Conservation (phyloP, 1,140 invertebrate genomes). For the Papilio machaon region DNA sequence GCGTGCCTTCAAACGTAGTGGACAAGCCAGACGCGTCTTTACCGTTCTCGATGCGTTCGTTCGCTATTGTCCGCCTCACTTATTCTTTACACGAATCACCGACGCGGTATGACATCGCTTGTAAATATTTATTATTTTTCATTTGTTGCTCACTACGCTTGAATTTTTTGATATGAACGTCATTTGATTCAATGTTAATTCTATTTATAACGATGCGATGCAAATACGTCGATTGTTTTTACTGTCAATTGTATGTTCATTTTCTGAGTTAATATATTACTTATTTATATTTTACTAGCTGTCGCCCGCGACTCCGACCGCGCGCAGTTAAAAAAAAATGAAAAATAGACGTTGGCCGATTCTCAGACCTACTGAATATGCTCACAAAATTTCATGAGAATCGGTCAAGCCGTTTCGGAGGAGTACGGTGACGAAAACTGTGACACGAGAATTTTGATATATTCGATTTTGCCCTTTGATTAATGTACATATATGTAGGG, state of each 20-base stretch:
- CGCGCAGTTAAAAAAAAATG: too few relatives aligned
- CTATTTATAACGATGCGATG: slow-evolving; percentile 13
- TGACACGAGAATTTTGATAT: too few relatives aligned
- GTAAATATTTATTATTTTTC: slow-evolving; percentile 40
- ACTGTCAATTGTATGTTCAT: not conserved
- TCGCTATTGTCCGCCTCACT: slow-evolving; percentile 52
- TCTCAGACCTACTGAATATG: too few relatives aligned
- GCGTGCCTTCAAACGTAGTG: slow-evolving; percentile 51
- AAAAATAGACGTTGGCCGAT: too few relatives aligned
- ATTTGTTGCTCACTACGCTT: slow-evolving; percentile 21
- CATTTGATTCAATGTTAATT: slow-evolving; percentile 27
- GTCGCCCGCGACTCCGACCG: too few relatives aligned
- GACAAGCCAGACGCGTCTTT: slow-evolving; percentile 47
- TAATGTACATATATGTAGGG: not conserved
- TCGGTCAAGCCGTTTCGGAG: too few relatives aligned
- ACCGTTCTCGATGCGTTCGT: slow-evolving; percentile 52
- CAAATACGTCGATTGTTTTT: slow-evolving; percentile 10
- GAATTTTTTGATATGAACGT: not conserved
- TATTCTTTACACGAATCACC: slow-evolving; percentile 44
- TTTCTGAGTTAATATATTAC: not conserved
- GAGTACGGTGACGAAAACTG: too few relatives aligned
- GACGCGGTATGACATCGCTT: slow-evolving; percentile 17
- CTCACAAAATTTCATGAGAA: too few relatives aligned
- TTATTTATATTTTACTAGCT: not conserved
- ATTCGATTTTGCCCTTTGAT: too few relatives aligned